Base-by-base conservation (phyloP, 1,140 invertebrate genomes). In the Eubasilissa regina region DNA sequence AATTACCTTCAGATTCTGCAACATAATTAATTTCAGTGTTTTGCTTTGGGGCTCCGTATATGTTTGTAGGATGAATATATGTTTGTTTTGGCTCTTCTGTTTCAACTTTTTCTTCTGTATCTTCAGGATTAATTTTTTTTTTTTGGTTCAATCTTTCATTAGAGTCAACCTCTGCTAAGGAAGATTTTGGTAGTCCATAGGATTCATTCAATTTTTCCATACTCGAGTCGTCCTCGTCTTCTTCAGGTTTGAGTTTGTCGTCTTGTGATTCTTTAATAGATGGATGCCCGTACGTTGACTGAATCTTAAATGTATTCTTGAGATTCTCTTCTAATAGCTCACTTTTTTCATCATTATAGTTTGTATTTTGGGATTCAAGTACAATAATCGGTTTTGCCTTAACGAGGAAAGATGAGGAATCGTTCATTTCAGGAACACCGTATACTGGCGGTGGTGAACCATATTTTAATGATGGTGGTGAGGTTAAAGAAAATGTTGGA, bases 321-420 rank as follows among this genome's bases (percentile, higher is more conserved):
- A 58, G 8, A 21, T 35, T 35, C 6, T 35, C 25, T 6, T 35
- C 25, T 35, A 35, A 35, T 35, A 3, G 25, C 25, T 35, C 25
- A 35, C 6, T 35, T 6, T 35, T 35, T 6, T 58, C 17, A 21
- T 6, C 25, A 51, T 3, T 35, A 6, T 35, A 6, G 6, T 35
- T 35, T 35, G 15, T 21, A 12, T 21, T 72, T 51, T 13, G 45
- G 19, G 60, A 64, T 12, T 64, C 60, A 12, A 35, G n/a, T 64
- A 64, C 60, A 8, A 64, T 21, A 43, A 64, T 64, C n/a, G 60
- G 60, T 64, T 64, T 25, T 64, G 60, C 60, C 35, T 64, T 64
- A n/a, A 64, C 60, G 12, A 64, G 7, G 25, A 35, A 35, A 64
- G 35, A 64, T 43, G 60, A 64, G 0, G 60, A 64, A 43, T 64